Conservation (phyloP, 1,140 invertebrate species). For the Drosophila mojavensis region DNA sequence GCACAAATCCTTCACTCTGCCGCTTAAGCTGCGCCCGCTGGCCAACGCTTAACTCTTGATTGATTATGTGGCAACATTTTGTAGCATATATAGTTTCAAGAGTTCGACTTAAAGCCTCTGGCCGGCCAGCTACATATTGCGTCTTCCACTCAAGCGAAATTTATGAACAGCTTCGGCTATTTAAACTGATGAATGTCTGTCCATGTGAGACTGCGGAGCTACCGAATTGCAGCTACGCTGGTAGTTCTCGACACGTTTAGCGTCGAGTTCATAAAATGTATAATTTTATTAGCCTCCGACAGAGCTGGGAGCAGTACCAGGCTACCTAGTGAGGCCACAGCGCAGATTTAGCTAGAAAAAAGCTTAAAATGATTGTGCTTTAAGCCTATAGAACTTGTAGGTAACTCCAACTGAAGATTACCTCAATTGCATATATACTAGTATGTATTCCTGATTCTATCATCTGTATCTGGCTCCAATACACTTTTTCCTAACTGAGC, state of each 20-base stretch:
- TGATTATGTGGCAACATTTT: constrained; percentile 61
- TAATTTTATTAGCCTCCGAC: constrained; percentile 46
- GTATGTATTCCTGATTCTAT: no score
- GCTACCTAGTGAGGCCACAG: no score
- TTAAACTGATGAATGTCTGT: constrained; percentile 25
- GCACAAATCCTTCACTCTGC: constrained; percentile 13
- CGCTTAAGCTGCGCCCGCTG: constrained; percentile 33
- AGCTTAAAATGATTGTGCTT: no score
- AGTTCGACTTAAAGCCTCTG: constrained; percentile 55
- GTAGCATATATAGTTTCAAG: constrained; percentile 40
- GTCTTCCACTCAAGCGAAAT: neutral
- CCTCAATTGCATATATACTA: no score
- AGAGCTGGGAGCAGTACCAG: no score
- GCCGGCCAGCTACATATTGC: constrained; percentile 8
- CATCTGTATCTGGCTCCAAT: no score
- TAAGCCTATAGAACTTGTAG: no score
- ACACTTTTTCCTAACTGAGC: no score
- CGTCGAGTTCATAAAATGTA: constrained; percentile 15
- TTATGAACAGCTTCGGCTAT: neutral
- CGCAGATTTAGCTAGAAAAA: no score
- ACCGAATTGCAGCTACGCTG: neutral
- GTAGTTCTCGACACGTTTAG: constrained; percentile 21
- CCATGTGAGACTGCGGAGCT: neutral
- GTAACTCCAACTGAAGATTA: no score
- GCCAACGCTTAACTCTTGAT: constrained; percentile 48